Percentiles rank a stretch among this genome's conserved stretches.
Conservation (phyloP, 53 echinoderm and acorn worm species). For the Holothuria leucospilota region DNA sequence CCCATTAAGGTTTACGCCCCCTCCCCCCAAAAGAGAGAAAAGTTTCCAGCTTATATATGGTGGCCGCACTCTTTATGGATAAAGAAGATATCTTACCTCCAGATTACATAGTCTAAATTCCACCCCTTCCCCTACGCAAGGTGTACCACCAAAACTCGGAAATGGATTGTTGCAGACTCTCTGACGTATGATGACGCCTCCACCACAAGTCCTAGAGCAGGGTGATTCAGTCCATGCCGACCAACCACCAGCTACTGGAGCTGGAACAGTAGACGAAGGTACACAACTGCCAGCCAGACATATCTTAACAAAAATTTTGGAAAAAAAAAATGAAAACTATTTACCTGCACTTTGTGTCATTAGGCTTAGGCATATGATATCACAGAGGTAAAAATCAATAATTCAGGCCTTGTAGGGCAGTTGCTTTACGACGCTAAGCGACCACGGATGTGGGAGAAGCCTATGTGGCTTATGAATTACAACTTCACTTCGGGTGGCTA, state of each 20-base stretch:
- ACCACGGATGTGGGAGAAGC: too few relatives aligned
- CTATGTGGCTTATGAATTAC: too few relatives aligned
- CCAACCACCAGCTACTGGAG: conserved; percentile 5
- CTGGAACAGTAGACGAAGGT: not conserved
- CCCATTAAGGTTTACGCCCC: too few relatives aligned
- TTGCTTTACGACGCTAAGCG: too few relatives aligned
- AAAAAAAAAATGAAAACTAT: too few relatives aligned
- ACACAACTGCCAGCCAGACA: conserved; percentile 16
- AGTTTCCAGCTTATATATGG: too few relatives aligned
- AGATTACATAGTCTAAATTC: conserved; percentile 45
- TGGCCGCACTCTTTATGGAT: too few relatives aligned
- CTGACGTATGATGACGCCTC: conserved; percentile 43
- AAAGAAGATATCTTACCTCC: conserved; percentile 10
- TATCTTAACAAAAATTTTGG: not conserved
- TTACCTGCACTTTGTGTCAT: too few relatives aligned
- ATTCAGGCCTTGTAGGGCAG: too few relatives aligned
- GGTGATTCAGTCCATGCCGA: conserved; percentile 21
- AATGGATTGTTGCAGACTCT: conserved; percentile 55
- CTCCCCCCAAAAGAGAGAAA: too few relatives aligned
- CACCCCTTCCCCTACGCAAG: conserved; percentile 55
- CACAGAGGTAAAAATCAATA: not conserved
- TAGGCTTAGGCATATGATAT: not conserved
- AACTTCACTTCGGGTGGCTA: too few relatives aligned
- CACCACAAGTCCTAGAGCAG: conserved; percentile 61
- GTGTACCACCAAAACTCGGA: conserved; percentile 57